Conservation (phyloP, 1,140 invertebrate species). For the Radopholus similis region DNA sequence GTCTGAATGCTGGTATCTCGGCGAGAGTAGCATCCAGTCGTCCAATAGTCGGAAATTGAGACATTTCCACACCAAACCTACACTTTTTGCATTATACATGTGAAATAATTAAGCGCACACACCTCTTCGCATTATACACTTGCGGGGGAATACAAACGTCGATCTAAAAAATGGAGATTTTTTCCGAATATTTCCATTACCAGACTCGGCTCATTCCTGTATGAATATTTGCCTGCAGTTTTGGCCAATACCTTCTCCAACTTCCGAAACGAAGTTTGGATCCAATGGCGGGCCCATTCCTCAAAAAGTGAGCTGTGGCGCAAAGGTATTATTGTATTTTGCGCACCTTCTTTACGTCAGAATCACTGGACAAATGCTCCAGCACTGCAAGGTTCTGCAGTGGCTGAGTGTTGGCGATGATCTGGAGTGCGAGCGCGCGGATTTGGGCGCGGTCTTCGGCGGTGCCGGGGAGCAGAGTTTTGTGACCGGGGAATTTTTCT, state of each 20-base stretch:
- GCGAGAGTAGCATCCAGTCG: slow-evolving; percentile 10
- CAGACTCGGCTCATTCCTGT: slow-evolving; percentile 85
- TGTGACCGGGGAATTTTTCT: slow-evolving; percentile 77
- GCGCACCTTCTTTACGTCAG: slow-evolving; percentile 19
- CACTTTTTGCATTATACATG: slow-evolving; percentile 20
- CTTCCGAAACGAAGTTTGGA: slow-evolving; percentile 77
- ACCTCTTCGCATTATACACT: slow-evolving; percentile 63
- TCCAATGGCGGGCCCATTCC: slow-evolving; percentile 84
- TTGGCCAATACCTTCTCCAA: slow-evolving; percentile 79
- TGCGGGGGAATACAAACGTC: slow-evolving; percentile 92
- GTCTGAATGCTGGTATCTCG: slow-evolving; percentile 19
- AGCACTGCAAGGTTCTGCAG: slow-evolving; percentile 85
- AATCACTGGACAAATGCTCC: slow-evolving; percentile 65
- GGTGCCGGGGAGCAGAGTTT: slow-evolving; percentile 77
- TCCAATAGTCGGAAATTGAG: slow-evolving; percentile 29
- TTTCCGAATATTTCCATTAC: slow-evolving; percentile 62
- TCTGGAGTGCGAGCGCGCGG: slow-evolving; percentile 48
- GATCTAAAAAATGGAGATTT: neutral
- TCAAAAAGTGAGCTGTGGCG: slow-evolving; percentile 38
- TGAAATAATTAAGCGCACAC: slow-evolving; percentile 4
- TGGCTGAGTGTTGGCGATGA: slow-evolving; percentile 65
- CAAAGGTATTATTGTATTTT: slow-evolving; percentile 8
- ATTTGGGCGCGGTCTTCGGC: slow-evolving; percentile 79
- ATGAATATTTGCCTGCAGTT: slow-evolving; percentile 82
- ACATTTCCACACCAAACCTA: slow-evolving; percentile 35